Conservation (phyloP, 1,140 invertebrate genomes). For the Bilobella aurantiaca region DNA sequence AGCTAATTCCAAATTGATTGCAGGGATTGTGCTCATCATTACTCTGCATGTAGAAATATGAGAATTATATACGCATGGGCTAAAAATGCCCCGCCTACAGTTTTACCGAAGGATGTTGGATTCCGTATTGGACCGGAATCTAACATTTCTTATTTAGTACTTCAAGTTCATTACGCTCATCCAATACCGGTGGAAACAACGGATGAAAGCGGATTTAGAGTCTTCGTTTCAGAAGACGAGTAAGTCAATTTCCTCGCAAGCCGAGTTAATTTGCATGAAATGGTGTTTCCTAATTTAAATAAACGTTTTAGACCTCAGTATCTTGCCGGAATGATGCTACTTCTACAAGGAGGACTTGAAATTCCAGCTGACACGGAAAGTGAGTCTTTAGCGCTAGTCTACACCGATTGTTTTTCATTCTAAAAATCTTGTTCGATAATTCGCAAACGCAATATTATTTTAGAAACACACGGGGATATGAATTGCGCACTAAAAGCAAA, state of each 20-base stretch:
- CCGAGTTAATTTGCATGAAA: not conserved
- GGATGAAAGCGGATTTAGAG: conserved; percentile 38
- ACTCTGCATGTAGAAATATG: conserved; percentile 37
- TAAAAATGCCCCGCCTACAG: conserved; percentile 50
- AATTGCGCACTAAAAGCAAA: conserved; percentile 36
- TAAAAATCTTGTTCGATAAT: not conserved
- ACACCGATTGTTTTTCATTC: conserved; percentile 1
- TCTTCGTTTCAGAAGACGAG: conserved; percentile 37
- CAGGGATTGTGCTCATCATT: conserved; percentile 42
- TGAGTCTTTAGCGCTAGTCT: conserved; percentile 31
- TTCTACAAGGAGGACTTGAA: conserved; percentile 30
- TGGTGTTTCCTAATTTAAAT: not conserved
- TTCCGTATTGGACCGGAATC: conserved; percentile 46
- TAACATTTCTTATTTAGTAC: conserved; percentile 45
- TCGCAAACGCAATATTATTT: conserved; percentile 3
- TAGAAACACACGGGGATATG: conserved; percentile 40
- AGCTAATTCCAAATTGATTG: conserved; percentile 2
- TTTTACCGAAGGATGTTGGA: conserved; percentile 48
- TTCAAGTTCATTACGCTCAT: conserved; percentile 45
- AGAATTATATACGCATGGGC: conserved; percentile 56
- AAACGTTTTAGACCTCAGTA: conserved; percentile 39
- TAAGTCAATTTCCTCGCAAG: conserved; percentile 24
- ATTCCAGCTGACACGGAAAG: conserved; percentile 40
- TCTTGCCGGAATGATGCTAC: conserved; percentile 41
- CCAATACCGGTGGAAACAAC: conserved; percentile 32